These are phyloP conservation scores for Hylaeus volcanicus DNA, from an alignment of 1,140 invertebrate genomes.

Conservation along the genomic window DNA sequence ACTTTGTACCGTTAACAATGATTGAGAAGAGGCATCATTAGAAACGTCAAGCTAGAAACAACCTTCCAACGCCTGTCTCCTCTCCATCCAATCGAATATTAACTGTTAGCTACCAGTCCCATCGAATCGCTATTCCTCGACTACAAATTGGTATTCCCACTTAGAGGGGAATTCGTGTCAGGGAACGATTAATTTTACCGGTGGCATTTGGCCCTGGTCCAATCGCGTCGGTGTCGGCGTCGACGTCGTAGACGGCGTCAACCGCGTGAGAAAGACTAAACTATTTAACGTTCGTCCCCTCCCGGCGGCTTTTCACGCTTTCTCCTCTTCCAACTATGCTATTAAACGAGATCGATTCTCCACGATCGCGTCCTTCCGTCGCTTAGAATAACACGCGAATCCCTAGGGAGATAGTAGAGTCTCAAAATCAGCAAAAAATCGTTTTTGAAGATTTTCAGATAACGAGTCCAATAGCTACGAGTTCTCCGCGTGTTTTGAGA, in stretches of 20 bases:
- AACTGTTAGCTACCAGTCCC: neutral
- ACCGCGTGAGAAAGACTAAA: slow-evolving; percentile 42
- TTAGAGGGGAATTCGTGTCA: slow-evolving; percentile 75
- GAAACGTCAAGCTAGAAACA: too few species aligned
- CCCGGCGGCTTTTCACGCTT: too few species aligned
- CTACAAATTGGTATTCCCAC: slow-evolving; percentile 74
- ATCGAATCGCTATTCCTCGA: slow-evolving; percentile 28
- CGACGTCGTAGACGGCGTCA: slow-evolving; percentile 17
- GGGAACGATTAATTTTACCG: slow-evolving; percentile 76
- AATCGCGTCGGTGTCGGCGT: slow-evolving; percentile 49
- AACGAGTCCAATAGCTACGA: too few species aligned
- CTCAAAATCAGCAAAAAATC: too few species aligned
- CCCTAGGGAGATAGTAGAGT: too few species aligned
- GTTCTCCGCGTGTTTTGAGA: too few species aligned
- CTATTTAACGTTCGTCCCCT: slow-evolving; percentile 2
- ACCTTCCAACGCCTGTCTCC: neutral
- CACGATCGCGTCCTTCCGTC: neutral
- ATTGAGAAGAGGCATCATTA: too few species aligned
- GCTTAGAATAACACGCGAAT: neutral
- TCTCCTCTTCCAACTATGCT: neutral
- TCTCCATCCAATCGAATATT: too few species aligned
- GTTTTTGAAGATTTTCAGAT: too few species aligned
- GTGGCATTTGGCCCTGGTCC: slow-evolving; percentile 70
- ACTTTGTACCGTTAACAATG: too few species aligned
- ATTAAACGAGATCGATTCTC: neutral